Percentiles rank a stretch among this genome's conserved stretches.
Conservation (phyloP, 2,797 vertebrate species). For the Alectoris magna region DNA sequence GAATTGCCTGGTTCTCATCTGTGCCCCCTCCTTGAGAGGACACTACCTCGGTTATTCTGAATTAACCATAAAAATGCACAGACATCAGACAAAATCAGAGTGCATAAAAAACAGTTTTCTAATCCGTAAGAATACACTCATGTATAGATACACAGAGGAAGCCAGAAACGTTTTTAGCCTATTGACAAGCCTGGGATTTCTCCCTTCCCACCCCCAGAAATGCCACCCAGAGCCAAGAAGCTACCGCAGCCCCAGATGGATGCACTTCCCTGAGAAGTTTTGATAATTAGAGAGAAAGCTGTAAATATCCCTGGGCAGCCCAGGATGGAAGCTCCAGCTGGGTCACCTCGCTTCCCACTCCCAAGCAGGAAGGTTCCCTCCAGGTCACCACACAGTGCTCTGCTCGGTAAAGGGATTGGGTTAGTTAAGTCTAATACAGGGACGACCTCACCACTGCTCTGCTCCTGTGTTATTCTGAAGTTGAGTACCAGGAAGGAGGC, state of each 20-base stretch:
- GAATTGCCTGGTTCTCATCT: neutral
- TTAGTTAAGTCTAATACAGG: conserved; percentile 39
- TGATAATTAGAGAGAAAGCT: neutral
- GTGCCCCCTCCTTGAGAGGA: neutral
- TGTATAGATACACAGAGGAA: neutral
- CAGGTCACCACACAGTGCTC: conserved; percentile 22
- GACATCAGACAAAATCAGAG: neutral
- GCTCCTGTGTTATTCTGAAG: neutral
- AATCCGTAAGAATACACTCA: neutral
- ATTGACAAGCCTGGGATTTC: neutral
- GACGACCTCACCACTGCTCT: conserved; percentile 48
- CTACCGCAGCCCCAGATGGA: neutral
- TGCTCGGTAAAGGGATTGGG: conserved; percentile 51
- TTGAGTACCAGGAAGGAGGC: neutral
- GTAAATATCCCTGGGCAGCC: neutral
- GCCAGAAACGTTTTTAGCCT: neutral
- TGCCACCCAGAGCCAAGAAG: neutral
- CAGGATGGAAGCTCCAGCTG: neutral
- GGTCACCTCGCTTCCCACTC: neutral
- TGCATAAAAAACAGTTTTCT: neutral
- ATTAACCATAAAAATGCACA: neutral
- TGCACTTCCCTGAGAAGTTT: neutral
- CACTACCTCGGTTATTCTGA: neutral
- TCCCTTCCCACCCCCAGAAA: neutral
- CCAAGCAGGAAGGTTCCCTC: neutral